Evolutionary conservation across 2,797 vertebrate genomes (phyloP).

Genomic region (Propithecus perrieri): DNA sequence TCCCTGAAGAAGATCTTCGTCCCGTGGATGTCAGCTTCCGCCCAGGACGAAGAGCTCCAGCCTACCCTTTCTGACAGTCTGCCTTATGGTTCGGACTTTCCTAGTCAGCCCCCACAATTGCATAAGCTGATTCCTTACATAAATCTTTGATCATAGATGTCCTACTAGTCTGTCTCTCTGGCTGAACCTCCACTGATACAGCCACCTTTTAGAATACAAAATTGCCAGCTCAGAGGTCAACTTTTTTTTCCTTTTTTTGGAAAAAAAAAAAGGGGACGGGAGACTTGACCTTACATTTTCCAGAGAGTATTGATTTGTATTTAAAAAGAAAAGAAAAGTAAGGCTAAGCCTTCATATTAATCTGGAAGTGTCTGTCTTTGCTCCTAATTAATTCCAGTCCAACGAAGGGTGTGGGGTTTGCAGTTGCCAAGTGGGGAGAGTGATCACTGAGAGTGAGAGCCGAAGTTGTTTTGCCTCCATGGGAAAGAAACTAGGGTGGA

Average conservation of each 20-base stretch:
- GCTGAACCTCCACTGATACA: background rate
- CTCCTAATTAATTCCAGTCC: background rate
- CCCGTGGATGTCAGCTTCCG: fast-evolving
- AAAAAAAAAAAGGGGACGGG: background rate
- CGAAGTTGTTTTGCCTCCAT: background rate
- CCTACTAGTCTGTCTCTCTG: background rate
- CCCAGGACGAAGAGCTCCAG: background rate
- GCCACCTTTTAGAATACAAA: background rate
- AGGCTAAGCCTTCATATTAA: background rate
- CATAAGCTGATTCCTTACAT: background rate
- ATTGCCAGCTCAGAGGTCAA: background rate
- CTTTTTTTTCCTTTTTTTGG: background rate
- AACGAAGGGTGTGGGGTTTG: background rate
- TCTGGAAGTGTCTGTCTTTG: background rate
- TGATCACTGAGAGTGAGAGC: background rate
- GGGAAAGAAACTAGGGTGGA: background rate
- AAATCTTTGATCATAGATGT: background rate
- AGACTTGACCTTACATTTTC: background rate
- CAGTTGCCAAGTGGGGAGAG: background rate
- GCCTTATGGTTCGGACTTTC: background rate
- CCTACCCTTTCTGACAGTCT: background rate
- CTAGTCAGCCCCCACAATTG: background rate
- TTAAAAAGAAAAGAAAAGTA: background rate
- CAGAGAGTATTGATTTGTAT: background rate
- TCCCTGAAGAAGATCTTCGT: background rate